phyloP scores from a whole-genome alignment of 2,113 vertebrate species.

The Suncus etruscus region DNA sequence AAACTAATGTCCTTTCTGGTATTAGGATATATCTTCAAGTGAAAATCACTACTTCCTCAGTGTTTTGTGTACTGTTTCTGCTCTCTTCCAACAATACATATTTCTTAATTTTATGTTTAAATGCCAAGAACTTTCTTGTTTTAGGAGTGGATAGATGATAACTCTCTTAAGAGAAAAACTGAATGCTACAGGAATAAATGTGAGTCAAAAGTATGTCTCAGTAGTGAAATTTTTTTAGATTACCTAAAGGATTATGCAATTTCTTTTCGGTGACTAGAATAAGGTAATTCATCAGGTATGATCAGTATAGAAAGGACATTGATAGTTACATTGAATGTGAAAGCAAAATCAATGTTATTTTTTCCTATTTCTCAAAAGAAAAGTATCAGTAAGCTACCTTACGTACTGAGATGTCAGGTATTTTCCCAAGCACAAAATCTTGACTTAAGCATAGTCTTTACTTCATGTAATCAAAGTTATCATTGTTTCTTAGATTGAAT shows the following conservation, averaged over 20 bases:
- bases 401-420: not conserved
- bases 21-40: not conserved
- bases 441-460: not conserved
- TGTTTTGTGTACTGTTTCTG: not conserved
- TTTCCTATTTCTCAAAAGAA: not conserved
- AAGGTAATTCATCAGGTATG: not conserved
- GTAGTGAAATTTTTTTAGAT: not conserved
- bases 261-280: not conserved
- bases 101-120: not conserved
- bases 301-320: not conserved
- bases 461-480: not conserved
- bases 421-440: not conserved
- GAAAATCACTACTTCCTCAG: not conserved
- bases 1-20: slow-evolving; percentile 19
- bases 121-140: not conserved
- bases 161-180: not conserved
- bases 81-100: not conserved
- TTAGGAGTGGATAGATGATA: not conserved
- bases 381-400: not conserved
- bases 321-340: not conserved
- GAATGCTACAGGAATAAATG: not conserved
- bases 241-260: not conserved
- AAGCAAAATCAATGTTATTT: not conserved
- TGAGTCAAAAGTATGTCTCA: not conserved
- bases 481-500: not conserved